Percentiles rank a stretch among this genome's conserved stretches.
These are phyloP conservation scores for Alexandromys fortis DNA, from an alignment of 2,113 vertebrate genomes.

Conservation along the genomic window DNA sequence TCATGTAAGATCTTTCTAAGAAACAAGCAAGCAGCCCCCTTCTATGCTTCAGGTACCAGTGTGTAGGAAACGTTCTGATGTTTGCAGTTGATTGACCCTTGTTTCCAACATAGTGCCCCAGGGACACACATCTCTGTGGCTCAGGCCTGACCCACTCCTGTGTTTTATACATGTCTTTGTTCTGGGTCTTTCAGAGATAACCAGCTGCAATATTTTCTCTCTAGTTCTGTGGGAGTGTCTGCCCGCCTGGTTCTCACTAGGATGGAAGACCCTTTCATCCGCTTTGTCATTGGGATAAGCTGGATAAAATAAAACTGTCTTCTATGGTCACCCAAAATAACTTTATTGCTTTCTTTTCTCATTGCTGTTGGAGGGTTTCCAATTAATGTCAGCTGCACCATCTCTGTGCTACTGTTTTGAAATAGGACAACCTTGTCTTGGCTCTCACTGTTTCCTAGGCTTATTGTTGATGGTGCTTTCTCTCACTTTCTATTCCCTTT, in stretches of 20 bases:
- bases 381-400: conserved; percentile 12
- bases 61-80: not conserved
- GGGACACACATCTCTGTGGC: no score
- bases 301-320: not conserved
- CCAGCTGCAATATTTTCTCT: not conserved
- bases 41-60: not conserved
- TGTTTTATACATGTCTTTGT: not conserved
- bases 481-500: not conserved
- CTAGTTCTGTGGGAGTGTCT: not conserved
- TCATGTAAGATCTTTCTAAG: not conserved
- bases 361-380: conserved; percentile 37
- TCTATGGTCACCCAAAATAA: conserved; percentile 31
- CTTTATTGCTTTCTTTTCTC: not conserved
- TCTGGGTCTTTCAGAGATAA: not conserved
- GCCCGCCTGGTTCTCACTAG: not conserved
- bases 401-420: not conserved
- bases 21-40: not conserved
- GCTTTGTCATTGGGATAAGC: not conserved
- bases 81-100: not conserved
- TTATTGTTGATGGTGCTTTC: not conserved
- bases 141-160: not conserved
- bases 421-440: conserved; percentile 4
- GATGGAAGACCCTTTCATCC: conserved; percentile 5
- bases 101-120: not conserved
- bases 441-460: not conserved